phyloP scores from a whole-genome alignment of 2,113 vertebrate genomes.

The Heliornis fulica region DNA sequence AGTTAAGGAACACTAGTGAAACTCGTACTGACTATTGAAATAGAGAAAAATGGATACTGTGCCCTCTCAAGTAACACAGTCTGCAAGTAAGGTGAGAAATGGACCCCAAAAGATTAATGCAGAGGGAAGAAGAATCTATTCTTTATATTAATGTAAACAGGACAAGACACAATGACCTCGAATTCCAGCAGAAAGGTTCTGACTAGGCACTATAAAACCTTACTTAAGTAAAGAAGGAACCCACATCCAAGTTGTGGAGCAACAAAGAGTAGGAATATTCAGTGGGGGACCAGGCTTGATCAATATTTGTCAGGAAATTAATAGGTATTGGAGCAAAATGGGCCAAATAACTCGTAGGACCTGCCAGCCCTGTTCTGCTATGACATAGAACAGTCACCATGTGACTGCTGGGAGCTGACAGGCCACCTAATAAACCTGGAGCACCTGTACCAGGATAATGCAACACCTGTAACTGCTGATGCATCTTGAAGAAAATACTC shows the following conservation, averaged over 20 bases:
- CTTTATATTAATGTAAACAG: not conserved
- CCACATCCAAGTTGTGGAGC: not conserved
- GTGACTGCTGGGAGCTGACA: not conserved
- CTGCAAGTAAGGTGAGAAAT: not conserved
- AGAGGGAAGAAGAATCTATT: not conserved
- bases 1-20: not conserved
- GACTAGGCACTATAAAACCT: not conserved
- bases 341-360: not conserved
- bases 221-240: not conserved
- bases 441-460: not conserved
- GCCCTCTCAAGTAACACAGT: not conserved
- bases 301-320: not conserved
- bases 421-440: not conserved
- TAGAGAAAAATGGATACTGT: not conserved
- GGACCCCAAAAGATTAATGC: not conserved
- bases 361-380: not conserved
- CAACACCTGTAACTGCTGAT: not conserved
- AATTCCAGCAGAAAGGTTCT: not conserved
- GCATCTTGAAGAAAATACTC: not conserved
- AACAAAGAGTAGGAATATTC: not conserved
- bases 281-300: not conserved
- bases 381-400: not conserved
- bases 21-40: not conserved
- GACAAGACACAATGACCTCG: not conserved
- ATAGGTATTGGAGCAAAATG: not conserved